phyloP scores from a whole-genome alignment of 2,888 invertebrate genomes.

The Drosophila helvetica region DNA sequence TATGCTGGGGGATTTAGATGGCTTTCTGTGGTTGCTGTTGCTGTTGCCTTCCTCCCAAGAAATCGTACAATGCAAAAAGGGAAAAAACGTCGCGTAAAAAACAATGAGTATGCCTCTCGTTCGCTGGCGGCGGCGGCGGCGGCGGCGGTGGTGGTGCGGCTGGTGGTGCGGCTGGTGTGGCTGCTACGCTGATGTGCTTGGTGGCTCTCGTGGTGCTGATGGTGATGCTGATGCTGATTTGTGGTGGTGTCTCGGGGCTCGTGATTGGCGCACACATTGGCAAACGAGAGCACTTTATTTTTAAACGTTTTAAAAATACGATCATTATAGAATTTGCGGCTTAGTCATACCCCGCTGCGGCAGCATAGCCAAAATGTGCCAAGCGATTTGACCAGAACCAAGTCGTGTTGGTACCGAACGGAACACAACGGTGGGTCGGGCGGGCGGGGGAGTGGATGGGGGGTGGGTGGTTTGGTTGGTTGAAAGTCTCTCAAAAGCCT shows the following conservation, averaged over 20 bases:
- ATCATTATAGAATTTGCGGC: conserved; percentile 76
- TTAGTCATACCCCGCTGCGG: conserved; percentile 53
- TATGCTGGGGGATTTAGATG: conserved; percentile 1
- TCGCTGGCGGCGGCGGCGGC: conserved; percentile 7
- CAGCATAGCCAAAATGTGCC: conserved; percentile 32
- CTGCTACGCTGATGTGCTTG: background rate
- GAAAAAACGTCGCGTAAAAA: conserved; percentile 36
- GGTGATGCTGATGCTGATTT: conserved; percentile 3
- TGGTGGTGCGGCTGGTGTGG: conserved; percentile 6
- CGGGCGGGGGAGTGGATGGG: no score
- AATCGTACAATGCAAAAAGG: conserved; percentile 5
- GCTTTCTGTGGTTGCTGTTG: conserved; percentile 8
- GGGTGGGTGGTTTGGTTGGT: conserved; percentile 1
- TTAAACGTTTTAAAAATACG: conserved; percentile 78
- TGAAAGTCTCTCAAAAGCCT: conserved; percentile 18
- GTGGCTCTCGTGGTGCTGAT: conserved; percentile 4
- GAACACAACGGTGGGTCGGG: background rate
- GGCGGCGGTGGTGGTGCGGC: conserved; percentile 11
- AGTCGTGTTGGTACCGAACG: conserved; percentile 2
- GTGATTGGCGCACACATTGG: conserved; percentile 78
- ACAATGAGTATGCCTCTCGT: conserved; percentile 40
- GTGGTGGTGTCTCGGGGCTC: conserved; percentile 50
- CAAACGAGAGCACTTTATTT: conserved; percentile 80
- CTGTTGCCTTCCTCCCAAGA: background rate
- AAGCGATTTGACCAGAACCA: conserved; percentile 62